Evolutionary conservation across 2,113 vertebrate genomes (phyloP), one percentile per base, ranked within the genome.

Genomic region (Solenodon paradoxus): DNA sequence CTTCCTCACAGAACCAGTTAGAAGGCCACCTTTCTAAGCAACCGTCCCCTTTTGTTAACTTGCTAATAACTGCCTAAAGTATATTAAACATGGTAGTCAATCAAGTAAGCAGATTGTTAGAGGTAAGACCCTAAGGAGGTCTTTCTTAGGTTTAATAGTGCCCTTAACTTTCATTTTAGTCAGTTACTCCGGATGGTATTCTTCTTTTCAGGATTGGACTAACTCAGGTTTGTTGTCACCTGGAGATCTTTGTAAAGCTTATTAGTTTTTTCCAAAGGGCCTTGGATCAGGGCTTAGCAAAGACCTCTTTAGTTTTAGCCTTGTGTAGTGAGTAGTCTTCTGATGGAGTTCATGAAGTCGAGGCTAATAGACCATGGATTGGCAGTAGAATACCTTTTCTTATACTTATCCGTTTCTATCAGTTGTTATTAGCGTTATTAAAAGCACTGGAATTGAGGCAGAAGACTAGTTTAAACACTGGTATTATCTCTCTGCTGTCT

Each of bases 181-280:
- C 4, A 28, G 45, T 91, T 88, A 59, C n/a, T 72, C 17, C 38
- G 53, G 68, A 91, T 75, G n/a, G 24, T 88, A 51, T 15, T 22
- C 66, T 69, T 40, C 30, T 61, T n/a, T 96, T 66, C 17, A 51
- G 38, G 8, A 72, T 71, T 91, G 24, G 47, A 45, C 35, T 83
- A 77, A 75, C 9, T 20, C 38, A 78, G 28, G 19, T 85, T 4
- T 80, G 9, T 86, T 84, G 90, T 64, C 42, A 72, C 35, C 88
- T 90, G 47, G 91, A 95, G 53, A 71, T 19, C 45, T 94, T 88
- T 57, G 7, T 86, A 88, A 94, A 95, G 38, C 22, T 68, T 86
- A 63, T 74, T 83, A 45, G 55, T 24, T 26, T 90, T 85, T 92
- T 47, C 38, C 24, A 82, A 79, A 71, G 38, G 35, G 59, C 38